Evolutionary conservation across 35 echinoderm and acorn worm genomes (phyloP).

Genomic region (Heliocidaris erythrogramma): DNA sequence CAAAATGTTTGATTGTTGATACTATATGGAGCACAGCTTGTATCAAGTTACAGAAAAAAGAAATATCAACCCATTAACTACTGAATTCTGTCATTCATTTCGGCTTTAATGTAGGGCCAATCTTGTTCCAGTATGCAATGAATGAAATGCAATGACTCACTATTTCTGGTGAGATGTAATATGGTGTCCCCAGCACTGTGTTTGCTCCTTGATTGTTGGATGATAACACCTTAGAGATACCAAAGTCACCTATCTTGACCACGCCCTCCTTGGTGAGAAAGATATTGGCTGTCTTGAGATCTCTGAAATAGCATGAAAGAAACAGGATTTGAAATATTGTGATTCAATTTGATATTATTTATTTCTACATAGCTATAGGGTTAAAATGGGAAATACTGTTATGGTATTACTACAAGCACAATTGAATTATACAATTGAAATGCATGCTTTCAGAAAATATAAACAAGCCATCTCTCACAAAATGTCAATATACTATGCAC

Average conservation of each 20-base stretch:
- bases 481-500: too few relatives aligned
- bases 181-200: constrained; percentile 96
- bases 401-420: not conserved
- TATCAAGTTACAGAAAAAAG: too few relatives aligned
- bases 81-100: too few relatives aligned
- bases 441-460: too few relatives aligned
- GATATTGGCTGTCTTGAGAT: constrained; percentile 96
- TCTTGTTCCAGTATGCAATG: too few relatives aligned
- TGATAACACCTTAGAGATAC: constrained; percentile 97
- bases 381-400: not conserved
- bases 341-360: not conserved
- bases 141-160: constrained; percentile 64
- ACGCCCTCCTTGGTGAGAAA: constrained; percentile 99
- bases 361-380: not conserved
- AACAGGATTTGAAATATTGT: not conserved
- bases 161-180: constrained; percentile 99
- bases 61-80: too few relatives aligned
- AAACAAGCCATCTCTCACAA: too few relatives aligned
- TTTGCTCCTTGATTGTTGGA: constrained; percentile 95
- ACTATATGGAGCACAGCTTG: too few relatives aligned
- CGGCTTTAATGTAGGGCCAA: too few relatives aligned
- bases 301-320: constrained; percentile 54
- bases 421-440: too few relatives aligned
- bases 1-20: too few relatives aligned
- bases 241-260: constrained; percentile 99